phyloP scores from a whole-genome alignment of 2,888 invertebrate species.

The Blera fallax region DNA sequence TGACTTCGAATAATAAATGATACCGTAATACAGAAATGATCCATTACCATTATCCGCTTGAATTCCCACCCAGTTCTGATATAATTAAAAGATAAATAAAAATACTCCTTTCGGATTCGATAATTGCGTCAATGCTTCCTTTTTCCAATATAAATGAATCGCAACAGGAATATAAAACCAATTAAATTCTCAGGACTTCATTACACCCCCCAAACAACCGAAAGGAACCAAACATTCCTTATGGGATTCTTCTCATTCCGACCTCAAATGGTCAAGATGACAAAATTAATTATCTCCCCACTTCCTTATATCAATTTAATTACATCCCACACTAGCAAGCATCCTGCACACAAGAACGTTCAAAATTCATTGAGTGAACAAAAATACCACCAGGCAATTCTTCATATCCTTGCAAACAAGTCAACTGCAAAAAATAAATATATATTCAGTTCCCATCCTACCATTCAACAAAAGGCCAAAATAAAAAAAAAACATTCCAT shows the following conservation, averaged over 20 bases:
- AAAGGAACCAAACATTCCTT: slow-evolving; percentile 10
- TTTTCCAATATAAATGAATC: slow-evolving; percentile 27
- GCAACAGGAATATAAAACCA: slow-evolving; percentile 39
- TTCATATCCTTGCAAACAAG: slow-evolving; percentile 62
- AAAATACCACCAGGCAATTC: slow-evolving; percentile 35
- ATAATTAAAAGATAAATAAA: slow-evolving; percentile 63
- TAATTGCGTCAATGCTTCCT: slow-evolving; percentile 16
- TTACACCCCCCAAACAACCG: background rate
- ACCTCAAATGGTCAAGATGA: slow-evolving; percentile 56
- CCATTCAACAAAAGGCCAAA: background rate
- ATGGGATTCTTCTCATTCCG: slow-evolving; percentile 7
- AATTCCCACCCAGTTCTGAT: background rate
- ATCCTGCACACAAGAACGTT: slow-evolving; percentile 5
- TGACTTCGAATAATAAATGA: background rate
- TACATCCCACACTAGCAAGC: slow-evolving; percentile 25
- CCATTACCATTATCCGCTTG: background rate
- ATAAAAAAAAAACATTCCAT: slow-evolving; percentile 17
- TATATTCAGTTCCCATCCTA: background rate
- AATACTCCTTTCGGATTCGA: background rate
- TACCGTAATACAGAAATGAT: background rate
- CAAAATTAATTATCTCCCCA: slow-evolving; percentile 67
- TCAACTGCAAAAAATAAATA: slow-evolving; percentile 59
- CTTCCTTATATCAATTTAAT: slow-evolving; percentile 65
- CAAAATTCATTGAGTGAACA: slow-evolving; percentile 50
- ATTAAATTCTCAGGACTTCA: slow-evolving; percentile 22